These are phyloP conservation scores for Tautogolabrus adspersus DNA, from an alignment of 2,113 vertebrate genomes.

Conservation along the genomic window DNA sequence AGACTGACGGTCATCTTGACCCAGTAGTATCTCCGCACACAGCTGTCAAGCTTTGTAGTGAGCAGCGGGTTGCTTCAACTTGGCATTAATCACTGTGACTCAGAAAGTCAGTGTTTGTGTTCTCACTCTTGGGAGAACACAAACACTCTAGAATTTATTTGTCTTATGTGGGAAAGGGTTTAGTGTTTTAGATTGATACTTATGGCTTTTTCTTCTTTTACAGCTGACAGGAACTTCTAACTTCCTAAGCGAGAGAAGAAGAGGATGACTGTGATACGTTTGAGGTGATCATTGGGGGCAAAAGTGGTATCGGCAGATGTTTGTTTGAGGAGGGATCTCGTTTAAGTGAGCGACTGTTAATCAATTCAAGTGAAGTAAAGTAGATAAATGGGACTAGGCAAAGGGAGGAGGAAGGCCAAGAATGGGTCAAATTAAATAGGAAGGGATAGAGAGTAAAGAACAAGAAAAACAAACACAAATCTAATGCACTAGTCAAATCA, in stretches of 20 bases:
- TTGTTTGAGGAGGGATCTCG: neutral
- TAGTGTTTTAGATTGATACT: neutral
- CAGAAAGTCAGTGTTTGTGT: neutral
- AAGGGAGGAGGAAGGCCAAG: neutral
- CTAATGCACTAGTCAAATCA: neutral
- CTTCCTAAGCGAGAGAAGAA: neutral
- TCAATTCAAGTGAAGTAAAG: neutral
- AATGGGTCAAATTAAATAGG: neutral
- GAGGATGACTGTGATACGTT: neutral
- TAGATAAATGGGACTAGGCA: neutral
- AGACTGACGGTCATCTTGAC: neutral
- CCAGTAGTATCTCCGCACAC: neutral
- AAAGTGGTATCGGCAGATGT: constrained; percentile 7
- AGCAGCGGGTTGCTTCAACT: constrained; percentile 12
- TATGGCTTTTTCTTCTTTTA: neutral
- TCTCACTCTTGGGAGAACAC: neutral
- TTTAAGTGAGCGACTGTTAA: neutral
- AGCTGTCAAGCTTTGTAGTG: neutral
- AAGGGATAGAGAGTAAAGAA: neutral
- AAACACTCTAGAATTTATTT: neutral
- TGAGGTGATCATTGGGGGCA: neutral
- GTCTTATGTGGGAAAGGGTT: neutral
- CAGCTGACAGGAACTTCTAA: neutral
- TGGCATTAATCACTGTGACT: constrained; percentile 12
- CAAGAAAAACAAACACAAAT: neutral